These are phyloP conservation scores for Andrena minutula DNA, from an alignment of 2,888 invertebrate species.

Conservation along the genomic window DNA sequence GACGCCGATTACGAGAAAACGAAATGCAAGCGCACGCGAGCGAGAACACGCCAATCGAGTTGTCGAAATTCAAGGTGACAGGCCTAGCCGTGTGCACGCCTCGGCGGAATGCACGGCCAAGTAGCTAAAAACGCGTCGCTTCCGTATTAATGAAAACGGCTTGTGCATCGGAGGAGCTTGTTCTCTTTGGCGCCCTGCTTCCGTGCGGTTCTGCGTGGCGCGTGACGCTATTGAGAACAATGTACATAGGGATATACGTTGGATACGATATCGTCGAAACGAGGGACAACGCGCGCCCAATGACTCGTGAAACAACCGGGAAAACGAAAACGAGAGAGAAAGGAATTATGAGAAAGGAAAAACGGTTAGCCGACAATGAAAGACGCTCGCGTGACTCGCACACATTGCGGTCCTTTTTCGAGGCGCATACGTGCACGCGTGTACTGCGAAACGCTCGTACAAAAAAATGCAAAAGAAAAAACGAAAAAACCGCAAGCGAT, in stretches of 20 bases:
- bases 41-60: slow-evolving; percentile 42
- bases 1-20: slow-evolving; percentile 52
- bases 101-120: background rate
- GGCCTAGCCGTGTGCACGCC: slow-evolving; percentile 16
- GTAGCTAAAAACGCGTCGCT: background rate
- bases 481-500: slow-evolving; percentile 33
- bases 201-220: background rate
- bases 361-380: slow-evolving; percentile 22
- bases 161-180: background rate
- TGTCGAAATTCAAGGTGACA: slow-evolving; percentile 36
- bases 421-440: slow-evolving; percentile 49
- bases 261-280: background rate
- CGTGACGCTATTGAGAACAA: background rate
- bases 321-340: background rate
- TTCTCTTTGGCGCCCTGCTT: background rate
- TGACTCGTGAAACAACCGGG: background rate
- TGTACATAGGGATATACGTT: background rate
- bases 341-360: background rate
- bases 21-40: slow-evolving; percentile 54
- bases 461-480: slow-evolving; percentile 21
- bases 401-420: slow-evolving; percentile 36
- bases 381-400: slow-evolving; percentile 53
- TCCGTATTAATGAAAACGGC: background rate
- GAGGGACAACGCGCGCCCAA: background rate
- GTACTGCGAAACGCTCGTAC: slow-evolving; percentile 27